These are phyloP conservation scores for Fringilla coelebs DNA, from an alignment of 2,797 vertebrate species.

Conservation along the genomic window DNA sequence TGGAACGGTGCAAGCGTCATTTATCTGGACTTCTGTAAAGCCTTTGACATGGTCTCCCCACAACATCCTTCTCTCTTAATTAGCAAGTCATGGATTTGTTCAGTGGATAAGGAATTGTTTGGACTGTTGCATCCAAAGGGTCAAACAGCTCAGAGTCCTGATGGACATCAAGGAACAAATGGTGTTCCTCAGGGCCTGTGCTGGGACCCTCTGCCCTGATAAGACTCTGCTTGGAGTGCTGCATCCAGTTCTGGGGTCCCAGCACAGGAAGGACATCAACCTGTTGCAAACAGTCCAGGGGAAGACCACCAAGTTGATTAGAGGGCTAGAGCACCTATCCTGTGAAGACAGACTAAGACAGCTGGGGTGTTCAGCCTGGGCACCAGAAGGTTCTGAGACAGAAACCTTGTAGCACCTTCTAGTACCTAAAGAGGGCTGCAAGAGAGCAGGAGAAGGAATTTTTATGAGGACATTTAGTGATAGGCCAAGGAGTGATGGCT, in stretches of 20 bases:
- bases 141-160: not conserved
- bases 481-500: not conserved
- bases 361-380: not conserved
- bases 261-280: not conserved
- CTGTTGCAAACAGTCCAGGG: not conserved
- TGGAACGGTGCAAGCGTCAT: not conserved
- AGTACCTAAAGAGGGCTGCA: not conserved
- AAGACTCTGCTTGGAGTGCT: not conserved
- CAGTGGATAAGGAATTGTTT: not conserved
- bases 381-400: not conserved
- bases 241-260: not conserved
- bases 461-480: not conserved
- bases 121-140: not conserved
- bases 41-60: not conserved
- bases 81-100: not conserved
- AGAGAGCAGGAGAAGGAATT: not conserved
- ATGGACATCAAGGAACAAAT: not conserved
- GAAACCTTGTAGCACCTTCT: not conserved
- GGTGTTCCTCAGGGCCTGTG: not conserved
- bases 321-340: not conserved
- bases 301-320: not conserved
- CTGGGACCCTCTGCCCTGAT: not conserved
- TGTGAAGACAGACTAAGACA: not conserved
- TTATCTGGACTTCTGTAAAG: not conserved
- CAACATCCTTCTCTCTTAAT: not conserved